These are phyloP conservation scores for Plusia festucae DNA, from an alignment of 2,888 invertebrate genomes.

Conservation along the genomic window DNA sequence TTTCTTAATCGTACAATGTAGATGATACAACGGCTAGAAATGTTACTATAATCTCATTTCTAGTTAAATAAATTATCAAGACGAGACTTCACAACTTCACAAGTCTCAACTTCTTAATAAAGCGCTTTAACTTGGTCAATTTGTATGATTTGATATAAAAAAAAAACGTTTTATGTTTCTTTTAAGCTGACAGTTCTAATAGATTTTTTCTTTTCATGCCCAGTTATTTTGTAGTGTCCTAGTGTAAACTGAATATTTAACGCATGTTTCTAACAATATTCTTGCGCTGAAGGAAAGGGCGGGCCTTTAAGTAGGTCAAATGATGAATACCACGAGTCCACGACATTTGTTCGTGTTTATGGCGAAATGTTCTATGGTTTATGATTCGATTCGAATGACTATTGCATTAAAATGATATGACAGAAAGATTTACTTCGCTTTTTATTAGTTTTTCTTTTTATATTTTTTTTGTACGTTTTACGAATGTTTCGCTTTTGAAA, in stretches of 20 bases:
- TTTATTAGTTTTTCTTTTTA: not conserved
- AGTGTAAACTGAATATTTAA: not conserved
- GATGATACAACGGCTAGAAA: no score
- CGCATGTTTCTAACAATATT: conserved; percentile 50
- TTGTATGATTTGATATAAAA: no score
- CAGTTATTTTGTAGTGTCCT: not conserved
- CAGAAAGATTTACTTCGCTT: not conserved
- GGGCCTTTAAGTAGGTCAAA: conserved; percentile 55
- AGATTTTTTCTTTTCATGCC: not conserved
- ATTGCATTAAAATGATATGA: not conserved
- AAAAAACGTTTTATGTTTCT: no score
- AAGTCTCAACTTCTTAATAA: no score
- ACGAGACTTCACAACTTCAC: no score
- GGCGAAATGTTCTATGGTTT: conserved; percentile 24
- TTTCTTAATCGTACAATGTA: no score
- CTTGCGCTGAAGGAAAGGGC: conserved; percentile 43
- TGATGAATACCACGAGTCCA: conserved; percentile 36
- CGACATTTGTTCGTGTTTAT: conserved; percentile 43
- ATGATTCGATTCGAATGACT: conserved; percentile 24
- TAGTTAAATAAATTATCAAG: no score
- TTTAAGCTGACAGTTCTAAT: no score
- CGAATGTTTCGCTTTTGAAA: no score
- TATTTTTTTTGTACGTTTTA: no score
- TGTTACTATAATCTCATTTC: no score
- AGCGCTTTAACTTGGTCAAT: no score